Evolutionary conservation across 1,140 invertebrate species (phyloP).

Genomic region (Bilobella aurantiaca): DNA sequence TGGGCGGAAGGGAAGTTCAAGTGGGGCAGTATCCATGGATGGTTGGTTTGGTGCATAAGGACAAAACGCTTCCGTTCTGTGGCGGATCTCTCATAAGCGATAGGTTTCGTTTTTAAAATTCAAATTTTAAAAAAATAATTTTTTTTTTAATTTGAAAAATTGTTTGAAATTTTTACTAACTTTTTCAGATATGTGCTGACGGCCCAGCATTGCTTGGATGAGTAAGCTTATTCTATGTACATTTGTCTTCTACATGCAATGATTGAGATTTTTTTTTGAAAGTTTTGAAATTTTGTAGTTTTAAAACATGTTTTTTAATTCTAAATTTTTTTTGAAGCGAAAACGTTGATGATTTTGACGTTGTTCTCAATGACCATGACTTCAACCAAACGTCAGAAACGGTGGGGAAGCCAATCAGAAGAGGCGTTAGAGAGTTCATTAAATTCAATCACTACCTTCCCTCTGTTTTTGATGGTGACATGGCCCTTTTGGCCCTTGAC

Average conservation of each 20-base stretch:
- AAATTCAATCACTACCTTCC: constrained; percentile 31
- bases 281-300: constrained; percentile 19
- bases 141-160: background rate
- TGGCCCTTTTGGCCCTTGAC: constrained; percentile 19
- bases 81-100: constrained; percentile 33
- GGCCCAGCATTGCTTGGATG: constrained; percentile 32
- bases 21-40: constrained; percentile 76
- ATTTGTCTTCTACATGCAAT: no score
- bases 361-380: constrained; percentile 32
- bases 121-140: background rate
- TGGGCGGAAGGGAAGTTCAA: constrained; percentile 63
- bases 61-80: constrained; percentile 27
- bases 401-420: constrained; percentile 11
- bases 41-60: constrained; percentile 37
- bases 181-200: constrained; percentile 28
- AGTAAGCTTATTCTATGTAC: no score
- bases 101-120: background rate
- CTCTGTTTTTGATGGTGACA: constrained; percentile 31
- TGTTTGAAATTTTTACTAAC: background rate
- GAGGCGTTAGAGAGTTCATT: constrained; percentile 27
- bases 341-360: constrained; percentile 21
- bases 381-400: constrained; percentile 27
- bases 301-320: constrained; percentile 10
- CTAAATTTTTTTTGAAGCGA: constrained; percentile 24
- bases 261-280: no score